Evolutionary conservation across 2,113 vertebrate species (phyloP).

Genomic region (Sterna hirundo): DNA sequence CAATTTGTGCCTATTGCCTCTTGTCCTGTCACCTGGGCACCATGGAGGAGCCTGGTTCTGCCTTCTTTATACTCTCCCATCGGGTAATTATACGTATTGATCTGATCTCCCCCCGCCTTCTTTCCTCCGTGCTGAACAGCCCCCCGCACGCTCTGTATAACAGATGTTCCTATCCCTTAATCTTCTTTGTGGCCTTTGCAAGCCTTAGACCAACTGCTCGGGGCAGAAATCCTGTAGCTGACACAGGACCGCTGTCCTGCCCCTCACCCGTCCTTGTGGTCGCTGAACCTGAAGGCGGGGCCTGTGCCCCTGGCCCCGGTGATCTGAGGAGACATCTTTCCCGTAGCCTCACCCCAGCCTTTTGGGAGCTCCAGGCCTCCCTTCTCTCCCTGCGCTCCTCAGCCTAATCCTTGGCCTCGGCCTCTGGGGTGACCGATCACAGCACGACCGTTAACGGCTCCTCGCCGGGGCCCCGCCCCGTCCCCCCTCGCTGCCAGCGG

Average conservation of each 20-base stretch:
- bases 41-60: rapidly evolving
- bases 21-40: background rate
- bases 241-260: rapidly evolving
- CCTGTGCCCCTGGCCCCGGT: background rate
- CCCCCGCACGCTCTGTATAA: rapidly evolving
- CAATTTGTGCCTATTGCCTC: background rate
- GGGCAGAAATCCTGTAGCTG: background rate
- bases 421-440: background rate
- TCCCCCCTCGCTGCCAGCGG: rapidly evolving
- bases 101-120: background rate
- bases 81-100: rapidly evolving
- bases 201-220: background rate
- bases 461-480: background rate
- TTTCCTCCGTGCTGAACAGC: background rate
- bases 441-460: too few species aligned
- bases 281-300: rapidly evolving
- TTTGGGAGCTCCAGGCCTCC: rapidly evolving
- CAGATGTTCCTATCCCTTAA: background rate
- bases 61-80: background rate
- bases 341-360: rapidly evolving
- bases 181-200: background rate
- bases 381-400: rapidly evolving
- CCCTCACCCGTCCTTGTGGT: rapidly evolving
- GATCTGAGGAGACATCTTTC: background rate
- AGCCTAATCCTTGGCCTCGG: background rate